Evolutionary conservation across 30 jellyfish, hydroid and myxozoan species (phyloP), one percentile per base, ranked within the genome.

Genomic region (Cassiopea andromeda): DNA sequence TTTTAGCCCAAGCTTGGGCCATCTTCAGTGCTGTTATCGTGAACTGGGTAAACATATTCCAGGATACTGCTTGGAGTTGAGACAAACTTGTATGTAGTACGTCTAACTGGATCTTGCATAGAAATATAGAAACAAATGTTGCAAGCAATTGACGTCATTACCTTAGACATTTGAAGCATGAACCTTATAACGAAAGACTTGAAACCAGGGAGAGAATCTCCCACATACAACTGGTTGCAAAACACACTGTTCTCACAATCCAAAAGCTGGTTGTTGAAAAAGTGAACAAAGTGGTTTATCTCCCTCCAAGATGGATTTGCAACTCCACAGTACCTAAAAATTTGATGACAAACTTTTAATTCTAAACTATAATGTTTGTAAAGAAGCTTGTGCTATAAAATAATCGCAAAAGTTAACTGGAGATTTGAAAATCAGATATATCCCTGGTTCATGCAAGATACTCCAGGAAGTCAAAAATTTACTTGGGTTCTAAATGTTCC

Each of bases 161-260:
- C 97, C 91, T 85, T 85, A 0, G 98, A 95, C 98, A 92, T 92
- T 66, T 85, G 92, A 0, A 92, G 85, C 89, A 92, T 79, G 80
- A 92, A 92, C n/a, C 44, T 85, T 48, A 92, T 75, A 61, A 92
- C 98, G 73, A 92, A 92, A 4, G 85, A 19, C 48, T 80, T 92
- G 92, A 92, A 92, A 3, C 98, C 98, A 64, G 92, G 92, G 8
- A 92, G 83, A 9, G 87, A 69, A 73, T 92, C 98, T 16, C 82
- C 98, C 19, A 50, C 89, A 2, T 60, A 6, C 7, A 13, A 38
- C 18, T 74, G 72, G 17, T 75, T 75, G 16, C 96, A 84, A 68
- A 77, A 92, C 9, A 83, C 86, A 64, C 98, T 85, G 46, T 71
- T 69, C 72, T 92, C 98, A 70, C 96, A 78, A 27, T 85, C 98